Conservation (phyloP, 1,140 invertebrate species). For the Drosophila arawakana region DNA sequence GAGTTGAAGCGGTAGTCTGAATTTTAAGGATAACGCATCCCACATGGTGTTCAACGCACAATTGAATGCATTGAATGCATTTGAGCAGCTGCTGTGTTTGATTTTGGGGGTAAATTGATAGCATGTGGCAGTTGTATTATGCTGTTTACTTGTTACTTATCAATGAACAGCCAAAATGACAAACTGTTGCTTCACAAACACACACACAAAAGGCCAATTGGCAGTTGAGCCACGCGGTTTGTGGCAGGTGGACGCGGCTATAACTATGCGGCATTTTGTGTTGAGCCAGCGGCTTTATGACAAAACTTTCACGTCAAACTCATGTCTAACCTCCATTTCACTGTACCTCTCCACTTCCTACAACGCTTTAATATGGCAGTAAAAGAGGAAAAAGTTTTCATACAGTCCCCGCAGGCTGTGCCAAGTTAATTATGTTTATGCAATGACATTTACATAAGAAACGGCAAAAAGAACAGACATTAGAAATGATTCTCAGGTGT, state of each 20-base stretch:
- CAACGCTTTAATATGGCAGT: conserved; percentile 63
- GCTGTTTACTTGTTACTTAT: conserved; percentile 61
- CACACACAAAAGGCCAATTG: neutral
- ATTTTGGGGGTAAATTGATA: conserved; percentile 22
- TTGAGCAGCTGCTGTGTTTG: conserved; percentile 15
- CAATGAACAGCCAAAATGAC: conserved; percentile 47
- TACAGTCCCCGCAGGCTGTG: conserved; percentile 50
- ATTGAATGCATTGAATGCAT: conserved; percentile 51
- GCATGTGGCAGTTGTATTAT: conserved; percentile 51
- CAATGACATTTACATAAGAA: conserved; percentile 70
- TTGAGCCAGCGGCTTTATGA: conserved; percentile 35
- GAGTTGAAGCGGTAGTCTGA: neutral
- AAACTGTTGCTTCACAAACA: conserved; percentile 62
- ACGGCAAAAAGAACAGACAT: conserved; percentile 59
- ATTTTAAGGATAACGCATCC: conserved; percentile 24
- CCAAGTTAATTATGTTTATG: conserved; percentile 77
- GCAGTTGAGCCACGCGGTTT: conserved; percentile 4
- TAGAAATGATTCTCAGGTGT: conserved; percentile 5
- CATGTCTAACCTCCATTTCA: conserved; percentile 9
- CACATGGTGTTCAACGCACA: conserved; percentile 53
- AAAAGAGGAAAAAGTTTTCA: conserved; percentile 59
- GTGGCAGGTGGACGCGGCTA: conserved; percentile 18
- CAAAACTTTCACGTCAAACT: conserved; percentile 28
- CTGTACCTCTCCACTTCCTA: conserved; percentile 24
- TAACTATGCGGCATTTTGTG: conserved; percentile 24